Conservation (phyloP, 53 echinoderm and acorn worm genomes). For the Antedon mediterranea region DNA sequence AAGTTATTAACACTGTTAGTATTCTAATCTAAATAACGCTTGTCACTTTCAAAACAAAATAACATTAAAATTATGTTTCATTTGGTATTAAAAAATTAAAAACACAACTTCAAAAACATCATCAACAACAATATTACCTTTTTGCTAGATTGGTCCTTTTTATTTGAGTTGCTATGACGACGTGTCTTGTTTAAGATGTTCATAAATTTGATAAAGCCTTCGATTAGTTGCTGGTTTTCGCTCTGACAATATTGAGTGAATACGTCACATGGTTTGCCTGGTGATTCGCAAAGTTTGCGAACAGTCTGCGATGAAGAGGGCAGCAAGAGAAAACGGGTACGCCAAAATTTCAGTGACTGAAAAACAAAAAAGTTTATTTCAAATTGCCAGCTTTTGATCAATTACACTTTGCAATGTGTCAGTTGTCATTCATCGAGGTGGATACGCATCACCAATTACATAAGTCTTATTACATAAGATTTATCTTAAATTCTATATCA, state of each 20-base stretch:
- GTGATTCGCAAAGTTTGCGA: neutral
- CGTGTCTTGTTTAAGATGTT: slow-evolving; percentile 41
- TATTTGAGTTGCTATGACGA: slow-evolving; percentile 13
- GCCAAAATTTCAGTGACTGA: slow-evolving; percentile 48
- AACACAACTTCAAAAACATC: neutral
- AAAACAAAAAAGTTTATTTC: neutral
- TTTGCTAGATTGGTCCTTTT: neutral
- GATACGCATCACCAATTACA: too few relatives aligned
- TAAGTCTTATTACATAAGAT: too few relatives aligned
- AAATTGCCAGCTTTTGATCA: too few relatives aligned
- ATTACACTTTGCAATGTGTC: too few relatives aligned
- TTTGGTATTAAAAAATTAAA: too few relatives aligned
- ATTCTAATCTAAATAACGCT: too few relatives aligned
- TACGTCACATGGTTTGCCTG: slow-evolving; percentile 30
- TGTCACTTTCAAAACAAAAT: too few relatives aligned
- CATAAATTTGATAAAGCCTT: slow-evolving; percentile 50
- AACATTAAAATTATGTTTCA: too few relatives aligned
- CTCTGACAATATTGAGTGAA: neutral
- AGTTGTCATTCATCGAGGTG: too few relatives aligned
- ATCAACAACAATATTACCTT: neutral
- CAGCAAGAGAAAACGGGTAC: slow-evolving; percentile 37
- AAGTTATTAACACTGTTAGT: too few relatives aligned
- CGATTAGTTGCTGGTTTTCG: slow-evolving; percentile 15
- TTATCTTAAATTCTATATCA: neutral
- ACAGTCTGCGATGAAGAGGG: slow-evolving; percentile 12